phyloP scores from a whole-genome alignment of 2,797 vertebrate species.

The Ataeniobius toweri region DNA sequence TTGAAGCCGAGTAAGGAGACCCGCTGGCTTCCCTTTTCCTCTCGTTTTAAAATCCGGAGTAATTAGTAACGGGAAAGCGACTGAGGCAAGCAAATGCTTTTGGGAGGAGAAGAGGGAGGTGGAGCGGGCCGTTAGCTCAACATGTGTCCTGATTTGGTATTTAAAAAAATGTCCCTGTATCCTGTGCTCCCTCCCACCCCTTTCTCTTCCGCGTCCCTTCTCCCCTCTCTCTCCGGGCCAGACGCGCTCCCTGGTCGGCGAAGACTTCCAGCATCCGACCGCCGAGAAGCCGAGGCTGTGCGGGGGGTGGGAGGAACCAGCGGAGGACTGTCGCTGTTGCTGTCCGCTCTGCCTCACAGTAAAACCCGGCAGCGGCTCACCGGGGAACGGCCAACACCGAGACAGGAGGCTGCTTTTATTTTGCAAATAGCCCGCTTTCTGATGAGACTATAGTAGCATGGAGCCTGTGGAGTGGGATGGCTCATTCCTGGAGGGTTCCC shows the following conservation, averaged over 20 bases:
- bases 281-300: conserved; percentile 35
- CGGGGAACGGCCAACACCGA: conserved; percentile 6
- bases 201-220: conserved; percentile 45
- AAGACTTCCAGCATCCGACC: conserved; percentile 61
- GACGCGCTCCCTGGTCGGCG: conserved; percentile 39
- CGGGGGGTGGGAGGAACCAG: conserved; percentile 13
- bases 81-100: conserved; percentile 58
- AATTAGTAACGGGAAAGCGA: conserved; percentile 61
- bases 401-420: conserved; percentile 58
- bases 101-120: conserved; percentile 56
- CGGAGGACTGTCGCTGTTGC: conserved; percentile 6
- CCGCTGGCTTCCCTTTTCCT: conserved; percentile 40
- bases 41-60: conserved; percentile 24
- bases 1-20: conserved; percentile 27
- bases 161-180: conserved; percentile 53
- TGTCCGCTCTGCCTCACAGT: conserved; percentile 9
- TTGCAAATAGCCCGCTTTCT: conserved; percentile 67
- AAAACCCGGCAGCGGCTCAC: background rate
- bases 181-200: conserved; percentile 34
- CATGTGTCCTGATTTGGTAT: conserved; percentile 82
- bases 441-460: conserved; percentile 67
- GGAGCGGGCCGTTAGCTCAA: conserved; percentile 76
- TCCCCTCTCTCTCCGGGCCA: conserved; percentile 35
- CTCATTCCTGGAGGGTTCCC: conserved; percentile 46
- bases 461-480: conserved; percentile 64